Evolutionary conservation across 1,140 invertebrate species (phyloP).

Genomic region (Laupala kohalensis): DNA sequence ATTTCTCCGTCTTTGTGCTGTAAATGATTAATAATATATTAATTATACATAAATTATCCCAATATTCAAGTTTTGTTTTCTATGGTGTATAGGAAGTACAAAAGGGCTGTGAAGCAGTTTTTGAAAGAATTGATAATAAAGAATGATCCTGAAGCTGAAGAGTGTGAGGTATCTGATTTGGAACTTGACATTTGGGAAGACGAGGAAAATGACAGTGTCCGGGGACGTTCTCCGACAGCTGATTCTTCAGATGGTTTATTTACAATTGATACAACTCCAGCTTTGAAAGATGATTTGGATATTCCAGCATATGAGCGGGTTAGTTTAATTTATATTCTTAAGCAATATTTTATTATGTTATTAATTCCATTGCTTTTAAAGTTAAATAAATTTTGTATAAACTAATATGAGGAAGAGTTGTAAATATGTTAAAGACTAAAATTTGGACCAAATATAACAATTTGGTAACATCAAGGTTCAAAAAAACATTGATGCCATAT

Average conservation of each 20-base stretch:
- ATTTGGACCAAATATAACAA: too few relatives aligned
- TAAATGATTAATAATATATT: too few relatives aligned
- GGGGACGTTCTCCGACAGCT: too few relatives aligned
- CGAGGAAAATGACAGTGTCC: neutral
- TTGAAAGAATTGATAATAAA: slow-evolving; percentile 10
- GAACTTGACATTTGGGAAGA: slow-evolving; percentile 11
- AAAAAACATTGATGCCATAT: too few relatives aligned
- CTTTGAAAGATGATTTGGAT: slow-evolving; percentile 24
- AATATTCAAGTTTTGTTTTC: neutral
- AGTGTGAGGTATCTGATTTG: slow-evolving; percentile 6
- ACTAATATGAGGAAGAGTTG: neutral
- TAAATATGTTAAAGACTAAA: neutral
- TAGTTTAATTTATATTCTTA: neutral
- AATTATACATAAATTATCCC: too few relatives aligned
- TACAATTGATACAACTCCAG: slow-evolving; percentile 28
- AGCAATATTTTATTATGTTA: slow-evolving; percentile 6
- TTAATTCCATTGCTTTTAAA: slow-evolving; percentile 1
- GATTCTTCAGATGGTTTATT: slow-evolving; percentile 19
- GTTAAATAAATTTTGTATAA: slow-evolving; percentile 1
- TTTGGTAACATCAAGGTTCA: too few relatives aligned
- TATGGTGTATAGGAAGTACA: slow-evolving; percentile 3
- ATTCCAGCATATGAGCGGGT: slow-evolving; percentile 31
- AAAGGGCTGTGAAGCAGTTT: slow-evolving; percentile 3
- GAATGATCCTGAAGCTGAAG: slow-evolving; percentile 2
- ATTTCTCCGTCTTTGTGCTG: too few relatives aligned